Evolutionary conservation across 2,113 vertebrate species (phyloP), one percentile per base, ranked within the genome.

Genomic region (Aplodontia rufa): DNA sequence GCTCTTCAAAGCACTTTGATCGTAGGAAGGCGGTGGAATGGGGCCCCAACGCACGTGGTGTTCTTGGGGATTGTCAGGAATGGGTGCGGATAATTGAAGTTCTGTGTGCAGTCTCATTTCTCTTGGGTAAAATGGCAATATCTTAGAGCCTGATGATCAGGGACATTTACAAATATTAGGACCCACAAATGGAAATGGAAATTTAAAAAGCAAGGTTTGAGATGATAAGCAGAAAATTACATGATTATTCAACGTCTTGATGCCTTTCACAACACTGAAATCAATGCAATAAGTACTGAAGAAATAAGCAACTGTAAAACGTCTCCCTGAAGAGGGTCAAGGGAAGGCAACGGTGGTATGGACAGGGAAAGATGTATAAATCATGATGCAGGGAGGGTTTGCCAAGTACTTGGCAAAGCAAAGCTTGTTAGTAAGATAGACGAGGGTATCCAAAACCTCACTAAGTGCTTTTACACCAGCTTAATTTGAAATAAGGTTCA

Each of bases 241-340:
- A 92, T 97, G 86, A 89, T 94, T 76, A 96, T 89, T 83, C 78
- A 87, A 89, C 93, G 49, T 82, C 66, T 28, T 49, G 45, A n/a
- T 20, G 75, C 35, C 12, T 83, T 90, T 86, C 19, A 42, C 16
- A 87, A 45, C 92, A 55, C 55, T 0, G 1, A 17, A 79, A 66
- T 81, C 64, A 84, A 26, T 62, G 93, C 42, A 92, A 3, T 74
- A 83, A 62, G 24, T 76, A 32, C 80, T 87, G 49, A 87, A 80
- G 88, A 87, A 90, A 93, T 68, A 90, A 96, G 81, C 55, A 89
- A 45, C 60, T 87, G 7, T 72, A 37, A 74, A 83, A 87, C 37
- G 82, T 95, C 42, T 75, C 80, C 47, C 81, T 81, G 87, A 62
- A 64, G 60, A 88, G 40, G 22, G 37, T 90, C 35, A 83, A 83